Evolutionary conservation across 1,140 invertebrate species (phyloP).

Genomic region (Andricus grossulariae): DNA sequence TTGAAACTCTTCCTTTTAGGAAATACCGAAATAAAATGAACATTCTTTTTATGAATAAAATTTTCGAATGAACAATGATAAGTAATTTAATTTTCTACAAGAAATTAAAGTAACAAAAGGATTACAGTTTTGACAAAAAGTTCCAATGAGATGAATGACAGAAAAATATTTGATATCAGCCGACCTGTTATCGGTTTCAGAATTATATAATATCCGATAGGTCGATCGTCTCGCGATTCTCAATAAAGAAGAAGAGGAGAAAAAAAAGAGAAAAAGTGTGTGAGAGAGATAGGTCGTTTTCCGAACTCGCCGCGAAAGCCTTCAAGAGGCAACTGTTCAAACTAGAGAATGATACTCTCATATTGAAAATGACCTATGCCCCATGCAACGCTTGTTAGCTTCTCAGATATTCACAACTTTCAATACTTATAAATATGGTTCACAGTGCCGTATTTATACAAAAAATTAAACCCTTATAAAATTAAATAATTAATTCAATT

Average conservation of each 20-base stretch:
- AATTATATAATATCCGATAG: neutral
- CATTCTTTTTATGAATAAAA: too few species aligned
- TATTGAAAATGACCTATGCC: conserved; percentile 19
- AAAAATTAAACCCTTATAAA: too few species aligned
- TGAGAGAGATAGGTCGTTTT: neutral
- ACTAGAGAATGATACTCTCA: neutral
- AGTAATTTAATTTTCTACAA: too few species aligned
- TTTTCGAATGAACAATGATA: too few species aligned
- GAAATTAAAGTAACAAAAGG: too few species aligned
- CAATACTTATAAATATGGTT: neutral
- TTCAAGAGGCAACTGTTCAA: conserved; percentile 15
- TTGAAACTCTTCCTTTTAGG: too few species aligned
- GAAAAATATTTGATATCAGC: neutral
- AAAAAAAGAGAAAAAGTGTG: neutral
- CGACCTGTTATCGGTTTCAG: neutral
- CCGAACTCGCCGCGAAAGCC: neutral
- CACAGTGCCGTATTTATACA: neutral
- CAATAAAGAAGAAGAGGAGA: neutral
- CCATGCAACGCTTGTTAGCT: neutral
- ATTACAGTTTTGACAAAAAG: too few species aligned
- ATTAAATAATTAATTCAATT: too few species aligned
- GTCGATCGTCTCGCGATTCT: neutral
- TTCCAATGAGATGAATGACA: neutral
- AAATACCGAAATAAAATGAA: too few species aligned
- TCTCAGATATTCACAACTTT: conserved; percentile 21